phyloP scores from a whole-genome alignment of 2,113 vertebrate genomes.

The Saccopteryx leptura region DNA sequence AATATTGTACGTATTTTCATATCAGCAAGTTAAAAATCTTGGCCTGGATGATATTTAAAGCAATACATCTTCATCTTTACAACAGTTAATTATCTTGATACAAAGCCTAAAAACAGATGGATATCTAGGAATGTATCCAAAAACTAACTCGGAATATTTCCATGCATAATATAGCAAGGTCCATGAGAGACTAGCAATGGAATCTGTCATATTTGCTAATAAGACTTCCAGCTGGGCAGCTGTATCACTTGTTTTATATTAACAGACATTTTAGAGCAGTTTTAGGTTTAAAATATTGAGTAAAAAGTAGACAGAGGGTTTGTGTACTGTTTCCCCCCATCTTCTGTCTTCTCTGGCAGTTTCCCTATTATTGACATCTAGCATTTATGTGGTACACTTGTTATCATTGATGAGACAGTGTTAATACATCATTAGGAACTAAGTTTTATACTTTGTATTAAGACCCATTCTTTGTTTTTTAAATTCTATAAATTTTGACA shows the following conservation, averaged over 20 bases:
- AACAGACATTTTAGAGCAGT: neutral
- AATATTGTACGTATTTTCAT: slow-evolving; percentile 14
- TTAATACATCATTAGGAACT: neutral
- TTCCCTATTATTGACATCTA: neutral
- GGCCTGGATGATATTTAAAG: slow-evolving; percentile 22
- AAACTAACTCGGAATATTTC: slow-evolving; percentile 22
- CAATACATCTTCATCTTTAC: slow-evolving; percentile 50
- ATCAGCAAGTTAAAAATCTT: slow-evolving; percentile 45
- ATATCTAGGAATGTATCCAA: slow-evolving; percentile 62
- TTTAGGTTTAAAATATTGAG: neutral
- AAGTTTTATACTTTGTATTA: neutral
- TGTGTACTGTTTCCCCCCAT: neutral
- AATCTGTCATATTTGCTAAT: neutral
- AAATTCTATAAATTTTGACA: neutral
- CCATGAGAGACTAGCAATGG: neutral
- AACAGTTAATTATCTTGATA: slow-evolving; percentile 63
- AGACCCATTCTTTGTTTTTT: neutral
- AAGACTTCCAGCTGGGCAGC: neutral
- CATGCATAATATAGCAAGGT: neutral
- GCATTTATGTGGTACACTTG: neutral
- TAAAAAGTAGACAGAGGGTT: neutral
- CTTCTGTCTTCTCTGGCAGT: neutral
- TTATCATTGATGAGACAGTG: neutral
- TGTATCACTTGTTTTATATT: neutral
- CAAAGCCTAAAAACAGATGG: slow-evolving; percentile 65